These are phyloP conservation scores for Sebastiscus tertius DNA, from an alignment of 2,797 vertebrate genomes.

Conservation along the genomic window DNA sequence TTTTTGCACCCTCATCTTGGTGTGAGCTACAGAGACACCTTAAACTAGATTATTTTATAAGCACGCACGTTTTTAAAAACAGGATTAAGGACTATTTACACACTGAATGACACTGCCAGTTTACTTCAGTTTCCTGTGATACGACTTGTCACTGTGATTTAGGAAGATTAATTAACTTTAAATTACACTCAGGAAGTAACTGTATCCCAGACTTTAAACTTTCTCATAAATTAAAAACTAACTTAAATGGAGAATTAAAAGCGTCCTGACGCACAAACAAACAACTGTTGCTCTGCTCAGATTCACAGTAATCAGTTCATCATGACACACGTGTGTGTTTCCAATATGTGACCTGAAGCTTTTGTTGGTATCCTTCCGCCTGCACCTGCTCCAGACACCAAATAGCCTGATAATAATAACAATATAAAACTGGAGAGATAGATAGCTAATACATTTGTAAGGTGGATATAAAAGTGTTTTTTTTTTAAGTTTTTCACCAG, in stretches of 20 bases:
- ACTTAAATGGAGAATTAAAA: accelerated
- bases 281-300: not conserved
- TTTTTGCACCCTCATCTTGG: not conserved
- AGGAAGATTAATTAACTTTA: not conserved
- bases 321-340: conserved; percentile 45
- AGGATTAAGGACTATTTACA: not conserved
- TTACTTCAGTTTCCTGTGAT: conserved; percentile 11
- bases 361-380: not conserved
- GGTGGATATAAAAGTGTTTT: not conserved
- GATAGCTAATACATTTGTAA: accelerated
- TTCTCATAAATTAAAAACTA: too few species aligned
- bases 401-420: too few species aligned
- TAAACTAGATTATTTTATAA: not conserved
- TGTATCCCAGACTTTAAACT: accelerated
- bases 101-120: not conserved
- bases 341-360: conserved; percentile 27
- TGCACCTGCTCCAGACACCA: conserved; percentile 6
- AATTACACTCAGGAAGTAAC: too few species aligned
- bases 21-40: not conserved
- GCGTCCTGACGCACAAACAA: not conserved
- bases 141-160: not conserved
- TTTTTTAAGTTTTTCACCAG: not conserved
- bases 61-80: not conserved
- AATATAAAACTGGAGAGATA: not conserved
- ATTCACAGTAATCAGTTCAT: conserved; percentile 34